Percentiles rank a stretch among this genome's conserved stretches.
Conservation (phyloP, 2,888 invertebrate genomes). For the Drosophila greeni region DNA sequence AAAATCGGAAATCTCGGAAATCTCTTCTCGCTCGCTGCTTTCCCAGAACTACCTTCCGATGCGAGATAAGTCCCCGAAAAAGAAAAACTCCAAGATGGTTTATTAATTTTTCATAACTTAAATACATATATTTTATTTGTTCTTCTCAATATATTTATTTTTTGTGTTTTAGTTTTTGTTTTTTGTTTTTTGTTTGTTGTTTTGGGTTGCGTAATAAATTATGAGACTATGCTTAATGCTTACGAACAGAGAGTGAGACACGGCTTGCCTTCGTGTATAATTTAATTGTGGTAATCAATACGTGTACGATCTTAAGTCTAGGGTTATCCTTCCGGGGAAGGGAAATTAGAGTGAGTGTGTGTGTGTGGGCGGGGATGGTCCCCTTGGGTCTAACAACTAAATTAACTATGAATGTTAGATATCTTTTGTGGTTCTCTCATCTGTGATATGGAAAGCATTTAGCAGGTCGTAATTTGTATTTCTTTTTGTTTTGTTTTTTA, state of each 20-base stretch:
- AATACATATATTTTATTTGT: constrained; percentile 57
- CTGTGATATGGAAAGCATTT: constrained; percentile 73
- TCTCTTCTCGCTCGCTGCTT: constrained; percentile 24
- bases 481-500: constrained; percentile 40
- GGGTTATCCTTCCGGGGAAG: constrained; percentile 52
- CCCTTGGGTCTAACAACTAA: constrained; percentile 60
- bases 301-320: constrained; percentile 45
- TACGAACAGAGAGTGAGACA: constrained; percentile 66
- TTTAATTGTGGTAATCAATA: constrained; percentile 50
- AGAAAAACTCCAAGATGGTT: constrained; percentile 55
- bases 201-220: constrained; percentile 63
- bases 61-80: constrained; percentile 50
- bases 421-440: constrained; percentile 47
- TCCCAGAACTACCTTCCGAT: constrained; percentile 59
- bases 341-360: constrained; percentile 46
- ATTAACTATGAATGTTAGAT: constrained; percentile 70
- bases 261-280: constrained; percentile 50
- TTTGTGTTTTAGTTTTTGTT: constrained; percentile 44
- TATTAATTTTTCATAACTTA: constrained; percentile 74
- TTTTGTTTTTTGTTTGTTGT: constrained; percentile 37
- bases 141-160: constrained; percentile 46
- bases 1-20: constrained; percentile 12
- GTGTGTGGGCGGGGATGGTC: constrained; percentile 45
- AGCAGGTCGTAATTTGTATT: constrained; percentile 43
- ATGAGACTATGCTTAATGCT: constrained; percentile 71